A percentile compares a stretch with the other conserved stretches of the same genome.
phyloP scores from a whole-genome alignment of 2,113 vertebrate genomes.

The Pteropus alecto region DNA sequence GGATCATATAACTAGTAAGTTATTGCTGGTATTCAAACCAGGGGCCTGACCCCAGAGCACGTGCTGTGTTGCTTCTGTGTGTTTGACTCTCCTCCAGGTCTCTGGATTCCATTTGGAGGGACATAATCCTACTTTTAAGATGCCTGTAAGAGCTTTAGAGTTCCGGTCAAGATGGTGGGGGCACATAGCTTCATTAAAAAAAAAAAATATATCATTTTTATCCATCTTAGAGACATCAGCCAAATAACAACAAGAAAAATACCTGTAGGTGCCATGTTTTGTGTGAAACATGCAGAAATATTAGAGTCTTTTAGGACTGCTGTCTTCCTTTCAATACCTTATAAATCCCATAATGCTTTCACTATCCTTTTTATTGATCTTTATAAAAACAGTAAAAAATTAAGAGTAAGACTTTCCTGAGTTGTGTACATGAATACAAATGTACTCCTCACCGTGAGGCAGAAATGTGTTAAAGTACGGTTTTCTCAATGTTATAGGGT shows the following conservation, averaged over 20 bases:
- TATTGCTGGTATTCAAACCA: background rate
- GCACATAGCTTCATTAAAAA: too few species aligned
- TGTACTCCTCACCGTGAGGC: background rate
- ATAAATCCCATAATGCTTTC: background rate
- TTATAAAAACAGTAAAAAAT: slow-evolving; percentile 26
- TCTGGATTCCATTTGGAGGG: background rate
- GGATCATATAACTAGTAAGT: background rate
- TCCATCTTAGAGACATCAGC: too few species aligned
- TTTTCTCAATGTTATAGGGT: background rate
- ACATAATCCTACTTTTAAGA: background rate
- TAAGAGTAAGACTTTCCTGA: background rate
- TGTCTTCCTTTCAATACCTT: background rate
- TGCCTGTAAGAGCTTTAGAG: background rate
- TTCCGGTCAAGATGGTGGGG: too few species aligned
- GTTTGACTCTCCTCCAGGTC: background rate
- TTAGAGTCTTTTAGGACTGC: background rate
- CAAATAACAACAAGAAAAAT: too few species aligned
- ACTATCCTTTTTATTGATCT: background rate
- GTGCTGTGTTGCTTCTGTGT: background rate
- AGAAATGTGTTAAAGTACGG: background rate
- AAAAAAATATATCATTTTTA: too few species aligned
- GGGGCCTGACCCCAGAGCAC: background rate
- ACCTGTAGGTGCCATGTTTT: background rate
- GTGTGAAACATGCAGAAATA: background rate
- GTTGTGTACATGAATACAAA: background rate